These are phyloP conservation scores for Petrolisthes cinctipes DNA, from an alignment of 2,888 invertebrate genomes.

Conservation along the genomic window DNA sequence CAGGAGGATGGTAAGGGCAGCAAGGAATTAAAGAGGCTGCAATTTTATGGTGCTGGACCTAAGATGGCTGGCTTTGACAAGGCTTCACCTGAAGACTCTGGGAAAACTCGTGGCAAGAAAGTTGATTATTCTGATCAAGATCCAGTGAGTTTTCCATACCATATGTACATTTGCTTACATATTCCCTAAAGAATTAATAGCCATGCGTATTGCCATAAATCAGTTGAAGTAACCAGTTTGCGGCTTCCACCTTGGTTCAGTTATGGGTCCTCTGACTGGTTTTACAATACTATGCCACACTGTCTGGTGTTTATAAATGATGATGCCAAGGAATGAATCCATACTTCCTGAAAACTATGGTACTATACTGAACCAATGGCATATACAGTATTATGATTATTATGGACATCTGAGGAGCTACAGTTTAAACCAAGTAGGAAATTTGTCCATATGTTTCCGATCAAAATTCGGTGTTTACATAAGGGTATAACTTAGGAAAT, in stretches of 20 bases:
- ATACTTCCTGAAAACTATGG: no score
- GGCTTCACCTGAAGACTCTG: constrained; percentile 69
- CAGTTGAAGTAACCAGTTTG: background rate
- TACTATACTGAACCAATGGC: no score
- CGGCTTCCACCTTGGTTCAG: background rate
- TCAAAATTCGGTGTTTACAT: no score
- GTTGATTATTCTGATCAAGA: constrained; percentile 69
- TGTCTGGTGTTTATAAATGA: no score
- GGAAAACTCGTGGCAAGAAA: constrained; percentile 68
- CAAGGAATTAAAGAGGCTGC: constrained; percentile 79
- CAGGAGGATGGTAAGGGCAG: constrained; percentile 68
- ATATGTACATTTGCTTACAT: background rate
- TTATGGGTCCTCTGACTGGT: background rate
- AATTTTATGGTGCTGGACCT: constrained; percentile 85
- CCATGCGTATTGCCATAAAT: background rate
- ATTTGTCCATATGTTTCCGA: no score
- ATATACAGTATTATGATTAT: no score
- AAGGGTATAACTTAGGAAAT: no score
- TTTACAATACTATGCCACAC: background rate
- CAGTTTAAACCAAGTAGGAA: no score
- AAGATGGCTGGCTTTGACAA: constrained; percentile 80
- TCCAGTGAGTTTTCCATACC: constrained; percentile 68
- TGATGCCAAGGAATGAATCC: no score
- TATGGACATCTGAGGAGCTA: no score
- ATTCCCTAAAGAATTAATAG: background rate